Evolutionary conservation across 2,888 invertebrate genomes (phyloP).

Genomic region (Torymus auratus): DNA sequence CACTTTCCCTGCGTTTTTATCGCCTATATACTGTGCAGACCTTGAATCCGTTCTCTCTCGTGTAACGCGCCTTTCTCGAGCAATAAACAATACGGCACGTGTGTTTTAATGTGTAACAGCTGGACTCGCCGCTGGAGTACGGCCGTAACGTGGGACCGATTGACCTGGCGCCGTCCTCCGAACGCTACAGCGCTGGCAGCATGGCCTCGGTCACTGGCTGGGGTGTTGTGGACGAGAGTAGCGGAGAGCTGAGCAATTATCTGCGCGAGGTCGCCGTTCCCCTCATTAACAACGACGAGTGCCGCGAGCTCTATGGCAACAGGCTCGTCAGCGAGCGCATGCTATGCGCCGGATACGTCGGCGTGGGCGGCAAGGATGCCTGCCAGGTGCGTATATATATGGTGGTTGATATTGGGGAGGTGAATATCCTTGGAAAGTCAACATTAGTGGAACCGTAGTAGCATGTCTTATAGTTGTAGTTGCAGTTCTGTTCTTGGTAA

Average conservation of each 20-base stretch:
- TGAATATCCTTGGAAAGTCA: too few species aligned
- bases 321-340: conserved; percentile 78
- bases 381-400: conserved; percentile 78
- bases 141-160: conserved; percentile 63
- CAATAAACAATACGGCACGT: background rate
- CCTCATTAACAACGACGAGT: conserved; percentile 66
- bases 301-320: conserved; percentile 65
- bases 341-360: conserved; percentile 81
- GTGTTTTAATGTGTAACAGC: conserved; percentile 58
- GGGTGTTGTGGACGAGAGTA: conserved; percentile 65
- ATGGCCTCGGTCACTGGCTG: conserved; percentile 71
- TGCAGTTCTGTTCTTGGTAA: too few species aligned
- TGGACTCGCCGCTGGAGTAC: conserved; percentile 64
- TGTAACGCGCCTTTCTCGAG: background rate
- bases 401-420: background rate
- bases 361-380: conserved; percentile 79
- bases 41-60: too few species aligned
- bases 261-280: conserved; percentile 69
- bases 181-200: conserved; percentile 63
- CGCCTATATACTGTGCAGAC: too few species aligned
- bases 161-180: conserved; percentile 63
- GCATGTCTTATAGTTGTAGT: too few species aligned
- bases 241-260: conserved; percentile 63
- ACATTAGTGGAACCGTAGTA: too few species aligned
- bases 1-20: too few species aligned